These are phyloP conservation scores for Bombyx huttoni DNA, from an alignment of 2,888 invertebrate genomes.

Conservation along the genomic window DNA sequence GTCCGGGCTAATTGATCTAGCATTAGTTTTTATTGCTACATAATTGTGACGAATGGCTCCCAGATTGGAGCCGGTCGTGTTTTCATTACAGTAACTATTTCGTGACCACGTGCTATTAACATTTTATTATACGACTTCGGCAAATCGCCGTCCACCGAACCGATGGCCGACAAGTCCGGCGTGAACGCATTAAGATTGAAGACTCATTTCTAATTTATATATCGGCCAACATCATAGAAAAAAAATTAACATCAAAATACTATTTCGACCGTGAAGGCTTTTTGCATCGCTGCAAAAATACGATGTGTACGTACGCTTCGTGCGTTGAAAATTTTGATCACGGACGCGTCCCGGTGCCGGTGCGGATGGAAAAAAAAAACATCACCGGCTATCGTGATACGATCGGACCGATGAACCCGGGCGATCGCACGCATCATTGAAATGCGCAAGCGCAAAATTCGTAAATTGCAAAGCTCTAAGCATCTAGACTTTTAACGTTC, in stretches of 20 bases:
- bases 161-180: constrained; percentile 18
- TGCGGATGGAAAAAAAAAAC: constrained; percentile 27
- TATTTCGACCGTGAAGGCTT: constrained; percentile 35
- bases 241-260: constrained; percentile 37
- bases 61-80: constrained; percentile 6
- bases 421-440: constrained; percentile 53
- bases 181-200: constrained; percentile 36
- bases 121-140: constrained; percentile 3
- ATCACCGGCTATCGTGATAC: constrained; percentile 31
- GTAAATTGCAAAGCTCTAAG: constrained; percentile 57
- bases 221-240: constrained; percentile 12
- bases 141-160: not conserved
- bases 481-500: constrained; percentile 58
- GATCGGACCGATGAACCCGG: constrained; percentile 54
- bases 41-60: constrained; percentile 16
- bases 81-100: constrained; percentile 11
- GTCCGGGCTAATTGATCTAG: constrained; percentile 39
- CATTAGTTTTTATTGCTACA: constrained; percentile 28
- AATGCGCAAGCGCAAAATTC: constrained; percentile 61
- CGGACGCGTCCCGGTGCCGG: constrained; percentile 33
- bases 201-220: constrained; percentile 29
- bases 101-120: constrained; percentile 15
- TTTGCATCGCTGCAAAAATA: constrained; percentile 56
- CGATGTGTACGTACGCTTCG: constrained; percentile 33
- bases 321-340: constrained; percentile 62